phyloP scores from a whole-genome alignment of 2,797 vertebrate species.

The Channallabes apus region DNA sequence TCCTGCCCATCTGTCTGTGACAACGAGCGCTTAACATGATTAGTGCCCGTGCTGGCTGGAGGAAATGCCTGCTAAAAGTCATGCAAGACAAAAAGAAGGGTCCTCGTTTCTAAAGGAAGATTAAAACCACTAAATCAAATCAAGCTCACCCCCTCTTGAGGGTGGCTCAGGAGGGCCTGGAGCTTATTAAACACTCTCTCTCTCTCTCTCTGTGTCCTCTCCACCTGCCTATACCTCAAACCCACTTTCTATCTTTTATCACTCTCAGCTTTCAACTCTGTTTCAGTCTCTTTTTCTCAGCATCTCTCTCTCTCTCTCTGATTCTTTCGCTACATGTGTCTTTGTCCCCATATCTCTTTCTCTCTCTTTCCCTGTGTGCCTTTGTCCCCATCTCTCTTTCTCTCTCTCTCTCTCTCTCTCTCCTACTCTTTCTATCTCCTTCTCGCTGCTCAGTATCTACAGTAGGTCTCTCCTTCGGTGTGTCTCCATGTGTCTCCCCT shows the following conservation, averaged over 20 bases:
- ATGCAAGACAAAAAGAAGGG: conserved; percentile 58
- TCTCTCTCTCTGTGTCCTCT: neutral
- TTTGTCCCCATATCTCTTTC: conserved; percentile 54
- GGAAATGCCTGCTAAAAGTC: conserved; percentile 59
- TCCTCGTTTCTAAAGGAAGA: conserved; percentile 60
- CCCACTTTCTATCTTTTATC: too few relatives aligned
- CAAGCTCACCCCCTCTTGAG: conserved; percentile 59
- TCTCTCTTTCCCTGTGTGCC: neutral
- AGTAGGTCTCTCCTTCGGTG: neutral
- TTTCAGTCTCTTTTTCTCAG: neutral
- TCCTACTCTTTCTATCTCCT: neutral
- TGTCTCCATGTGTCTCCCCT: too few relatives aligned
- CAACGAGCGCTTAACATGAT: conserved; percentile 69
- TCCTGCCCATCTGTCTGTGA: conserved; percentile 63
- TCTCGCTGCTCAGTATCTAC: neutral
- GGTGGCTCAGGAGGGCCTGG: conserved; percentile 62
- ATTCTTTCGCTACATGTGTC: conserved; percentile 39
- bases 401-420: neutral
- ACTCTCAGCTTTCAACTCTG: neutral
- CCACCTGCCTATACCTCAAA: neutral
- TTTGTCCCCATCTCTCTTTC: neutral
- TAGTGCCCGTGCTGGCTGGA: conserved; percentile 60
- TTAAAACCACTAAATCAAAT: conserved; percentile 72
- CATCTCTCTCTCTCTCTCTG: neutral
- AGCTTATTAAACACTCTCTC: conserved; percentile 61